phyloP scores from a whole-genome alignment of 2,797 vertebrate species.

The Myotis vivesi region DNA sequence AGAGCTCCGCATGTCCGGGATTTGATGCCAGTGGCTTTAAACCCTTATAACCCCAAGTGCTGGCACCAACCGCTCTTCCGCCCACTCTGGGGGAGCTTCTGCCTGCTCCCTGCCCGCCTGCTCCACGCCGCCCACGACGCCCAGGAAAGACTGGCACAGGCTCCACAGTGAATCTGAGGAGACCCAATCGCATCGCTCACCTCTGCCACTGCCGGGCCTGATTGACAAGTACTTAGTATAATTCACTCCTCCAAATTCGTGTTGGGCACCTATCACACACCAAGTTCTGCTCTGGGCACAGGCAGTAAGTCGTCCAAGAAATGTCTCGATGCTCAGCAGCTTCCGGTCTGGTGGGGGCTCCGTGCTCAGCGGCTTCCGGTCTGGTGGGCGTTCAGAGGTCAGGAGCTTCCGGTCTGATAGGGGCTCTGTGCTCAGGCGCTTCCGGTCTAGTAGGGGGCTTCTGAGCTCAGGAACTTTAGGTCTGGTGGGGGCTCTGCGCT shows the following conservation, averaged over 20 bases:
- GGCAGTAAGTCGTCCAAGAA: neutral
- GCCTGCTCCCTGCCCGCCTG: neutral
- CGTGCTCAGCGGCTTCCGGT: neutral
- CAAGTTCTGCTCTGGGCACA: neutral
- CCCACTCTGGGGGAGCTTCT: neutral
- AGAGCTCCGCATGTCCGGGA: neutral
- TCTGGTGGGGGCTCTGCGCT: neutral
- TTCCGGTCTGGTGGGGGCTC: neutral
- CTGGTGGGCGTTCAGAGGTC: no score
- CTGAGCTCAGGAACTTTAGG: neutral
- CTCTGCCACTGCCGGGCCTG: neutral
- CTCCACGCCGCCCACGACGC: fast-evolving
- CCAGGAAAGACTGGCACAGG: neutral
- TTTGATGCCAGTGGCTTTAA: neutral
- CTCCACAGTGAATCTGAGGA: neutral
- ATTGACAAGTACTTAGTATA: neutral
- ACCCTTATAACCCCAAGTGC: neutral
- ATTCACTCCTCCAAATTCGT: neutral
- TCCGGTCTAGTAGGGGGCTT: neutral
- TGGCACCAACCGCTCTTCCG: fast-evolving
- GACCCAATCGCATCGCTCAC: fast-evolving
- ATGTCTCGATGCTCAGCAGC: neutral
- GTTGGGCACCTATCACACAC: fast-evolving
- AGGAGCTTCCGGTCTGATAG: neutral
- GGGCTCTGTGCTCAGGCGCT: neutral